Evolutionary conservation across 2,113 vertebrate genomes (phyloP), one percentile per base, ranked within the genome.

Genomic region (Oxygymnocypris stewartii): DNA sequence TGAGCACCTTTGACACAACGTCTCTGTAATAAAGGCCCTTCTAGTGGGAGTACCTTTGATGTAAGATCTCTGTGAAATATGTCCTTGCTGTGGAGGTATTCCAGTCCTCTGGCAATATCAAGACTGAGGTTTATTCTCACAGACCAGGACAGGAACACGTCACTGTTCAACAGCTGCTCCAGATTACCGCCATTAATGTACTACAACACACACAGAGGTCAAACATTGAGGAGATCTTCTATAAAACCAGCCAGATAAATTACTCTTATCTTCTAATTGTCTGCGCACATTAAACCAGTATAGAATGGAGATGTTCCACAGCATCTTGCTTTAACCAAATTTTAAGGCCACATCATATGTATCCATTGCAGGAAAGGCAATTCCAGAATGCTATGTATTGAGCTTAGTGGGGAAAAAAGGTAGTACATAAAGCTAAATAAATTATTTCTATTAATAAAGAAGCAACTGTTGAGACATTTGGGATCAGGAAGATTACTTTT

Each of bases 61-160:
- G 97, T 98, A 90, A 99, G 96, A 93, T 99, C 98, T 0, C 98
- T 93, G 93, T 99, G 98, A 91, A 99, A 98, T 87, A 99, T 96
- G 86, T 96, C 97, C 90, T 97, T 98, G 93, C 95, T 96, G 93
- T 99, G 98, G 80, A 99, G 95, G 92, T 99, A 99, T 87, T 91
- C 93, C 18, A 99, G 95, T 44, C 98, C 98, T 1, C 84, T 85
- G 85, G 97, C 95, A 0, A 99, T 97, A 88, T 98, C 97, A 92
- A 97, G 94, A 59, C 96, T 97, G 86, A 99, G 93, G 63, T 86
- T 90, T 63, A 97, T 93, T 89, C 96, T 95, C 49, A 94, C 90
- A 0, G 93, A 89, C 97, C 98, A 99, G 3, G 97, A 95, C 13
- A 99, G 95, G 71, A 94, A 94, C 76, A 95, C 93, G 0, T 96